Conservation (phyloP, 2,797 vertebrate species). For the Atherinosoma microstoma region DNA sequence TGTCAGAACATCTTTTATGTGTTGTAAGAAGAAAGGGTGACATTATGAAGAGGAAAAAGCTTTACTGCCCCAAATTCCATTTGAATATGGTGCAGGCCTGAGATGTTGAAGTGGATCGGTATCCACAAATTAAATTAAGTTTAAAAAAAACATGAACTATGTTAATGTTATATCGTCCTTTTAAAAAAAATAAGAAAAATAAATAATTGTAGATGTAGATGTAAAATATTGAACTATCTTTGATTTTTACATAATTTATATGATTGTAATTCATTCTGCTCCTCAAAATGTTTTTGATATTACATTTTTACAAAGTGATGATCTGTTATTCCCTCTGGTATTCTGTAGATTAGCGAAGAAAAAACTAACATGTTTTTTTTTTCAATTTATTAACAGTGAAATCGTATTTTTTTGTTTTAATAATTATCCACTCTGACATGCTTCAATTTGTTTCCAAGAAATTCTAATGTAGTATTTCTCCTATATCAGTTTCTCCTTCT, state of each 20-base stretch:
- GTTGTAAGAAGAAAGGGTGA: not conserved
- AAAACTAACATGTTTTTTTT: slow-evolving; percentile 10
- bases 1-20: not conserved
- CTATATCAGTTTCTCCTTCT: slow-evolving; percentile 29
- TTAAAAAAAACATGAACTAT: not conserved
- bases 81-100: not conserved
- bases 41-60: not conserved
- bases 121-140: too few relatives aligned
- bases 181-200: not conserved
- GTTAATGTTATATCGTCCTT: not conserved
- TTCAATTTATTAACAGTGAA: slow-evolving; percentile 3
- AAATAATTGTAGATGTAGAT: too few relatives aligned
- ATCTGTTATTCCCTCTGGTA: not conserved
- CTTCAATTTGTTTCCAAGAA: slow-evolving; percentile 28
- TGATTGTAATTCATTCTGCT: not conserved
- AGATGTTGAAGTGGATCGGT: not conserved
- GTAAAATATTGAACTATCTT: not conserved
- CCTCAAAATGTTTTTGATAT: not conserved
- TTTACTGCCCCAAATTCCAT: not conserved
- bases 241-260: not conserved
- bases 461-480: slow-evolving; percentile 11
- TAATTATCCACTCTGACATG: slow-evolving; percentile 12
- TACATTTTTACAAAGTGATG: not conserved
- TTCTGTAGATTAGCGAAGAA: not conserved
- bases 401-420: slow-evolving; percentile 5